Evolutionary conservation across 2,113 vertebrate species (phyloP).

Genomic region (Barnardius zonarius): DNA sequence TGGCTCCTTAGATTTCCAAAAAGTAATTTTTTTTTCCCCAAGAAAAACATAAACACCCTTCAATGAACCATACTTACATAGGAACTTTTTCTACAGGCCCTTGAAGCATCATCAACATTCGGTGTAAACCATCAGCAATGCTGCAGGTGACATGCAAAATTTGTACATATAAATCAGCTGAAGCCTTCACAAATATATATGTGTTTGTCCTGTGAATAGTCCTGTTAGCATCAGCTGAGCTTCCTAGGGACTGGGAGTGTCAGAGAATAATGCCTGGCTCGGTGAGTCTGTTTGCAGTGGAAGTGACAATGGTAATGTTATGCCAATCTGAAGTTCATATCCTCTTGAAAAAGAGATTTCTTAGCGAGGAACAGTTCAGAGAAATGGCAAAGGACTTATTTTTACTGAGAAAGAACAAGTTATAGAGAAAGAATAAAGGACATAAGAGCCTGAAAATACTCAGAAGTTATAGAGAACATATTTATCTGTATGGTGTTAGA

Average conservation of each 20-base stretch:
- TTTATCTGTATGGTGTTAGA: not conserved
- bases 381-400: not conserved
- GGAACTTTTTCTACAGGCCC: not conserved
- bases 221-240: not conserved
- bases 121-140: not conserved
- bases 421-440: not conserved
- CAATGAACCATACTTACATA: not conserved
- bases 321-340: not conserved
- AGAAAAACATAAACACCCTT: not conserved
- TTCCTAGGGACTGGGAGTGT: not conserved
- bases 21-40: not conserved
- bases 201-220: not conserved
- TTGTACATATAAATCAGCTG: not conserved
- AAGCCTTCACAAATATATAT: not conserved
- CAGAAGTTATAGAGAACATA: not conserved
- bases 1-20: not conserved
- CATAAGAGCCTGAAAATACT: not conserved
- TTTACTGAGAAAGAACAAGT: not conserved
- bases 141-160: not conserved
- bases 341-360: not conserved
- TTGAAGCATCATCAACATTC: not conserved
- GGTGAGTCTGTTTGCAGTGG: not conserved
- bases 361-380: not conserved
- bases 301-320: not conserved
- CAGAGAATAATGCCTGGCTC: not conserved